Base-by-base conservation (phyloP, 1,140 invertebrate species). In the Psilanteris sp. region DNA sequence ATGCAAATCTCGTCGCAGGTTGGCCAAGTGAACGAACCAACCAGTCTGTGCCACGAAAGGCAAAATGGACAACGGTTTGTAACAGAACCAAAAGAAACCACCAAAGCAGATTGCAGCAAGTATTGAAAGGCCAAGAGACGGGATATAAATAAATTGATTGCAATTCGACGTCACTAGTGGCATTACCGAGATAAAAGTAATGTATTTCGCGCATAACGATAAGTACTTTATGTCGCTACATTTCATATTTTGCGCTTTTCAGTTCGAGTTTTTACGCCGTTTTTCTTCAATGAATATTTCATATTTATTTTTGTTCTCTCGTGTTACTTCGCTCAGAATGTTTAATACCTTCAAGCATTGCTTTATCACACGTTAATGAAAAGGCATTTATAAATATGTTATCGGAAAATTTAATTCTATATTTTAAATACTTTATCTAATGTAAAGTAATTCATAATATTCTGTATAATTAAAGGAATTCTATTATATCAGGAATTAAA, bases 1-100 rank as follows among this genome's bases (percentile, higher is more conserved):
- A 87, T 88, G 86, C 85, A 87, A 87, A 87, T 88, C 83, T 83
- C 82, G 79, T 84, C 84, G 82, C 84, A 85, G 80, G 81, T 71
- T 68, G 62, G 64, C 43, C 64, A 62, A 70, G 37, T 80, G 77
- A 81, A 76, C 73, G 78, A 78, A 70, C 79, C 39, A 59, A 64
- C 50, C 68, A 67, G 67, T 77, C 59, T 66, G 57, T 37, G 24
- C 41, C 20, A 18, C 48, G 54, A 62, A 62, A 55, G n/a, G 11
- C 54, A 34, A 67, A 67, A 73, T 70, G 70, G 52, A 73, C 62
- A 68, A 61, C 46, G 57, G 39, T 57, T 70, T 61, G 57, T 55
- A 82, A 82, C 77, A 57, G 73, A 78, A 83, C 59, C 77, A 71
- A 85, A 84, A 84, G 81, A 81, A 85, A 75, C 61, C 50, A 73